Evolutionary conservation across 2,113 vertebrate species (phyloP), one percentile per base, ranked within the genome.

Genomic region (Mixornis gularis): DNA sequence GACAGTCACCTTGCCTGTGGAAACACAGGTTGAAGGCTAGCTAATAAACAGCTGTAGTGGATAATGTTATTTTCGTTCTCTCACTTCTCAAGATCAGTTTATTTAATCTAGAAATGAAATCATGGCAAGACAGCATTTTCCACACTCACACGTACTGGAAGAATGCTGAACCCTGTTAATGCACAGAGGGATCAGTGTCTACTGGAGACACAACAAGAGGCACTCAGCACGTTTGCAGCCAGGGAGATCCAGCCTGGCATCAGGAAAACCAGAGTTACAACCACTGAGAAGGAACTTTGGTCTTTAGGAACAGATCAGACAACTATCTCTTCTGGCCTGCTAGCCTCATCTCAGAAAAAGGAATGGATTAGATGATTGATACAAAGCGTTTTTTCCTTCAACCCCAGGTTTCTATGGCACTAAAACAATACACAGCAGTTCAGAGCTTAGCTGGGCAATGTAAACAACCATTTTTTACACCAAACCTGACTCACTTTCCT

Each of bases 371-470:
- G 16, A 19, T 24, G 7, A 20, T 2, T 30, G 43, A 40, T 63
- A 36, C 4, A 16, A 66, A 70, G 12, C 38, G 3, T 3, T 3
- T 3, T 4, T 65, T 49, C 51, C 51, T 79, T 88, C 29, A 53
- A 0, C 8, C 14, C 30, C 17, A 14, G 9, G 10, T 76, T 87
- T 73, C 64, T 83, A 0, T 11, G 13, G 36, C 36, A 51, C 25
- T 38, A 32, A 53, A 92, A 77, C 16, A 85, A 56, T 5, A 26
- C 68, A 76, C 16, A 63, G 43, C 46, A 85, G 40, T 24, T 65
- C 0, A 0, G 29, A 88, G 29, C 13, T 56, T 19, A 36, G 26
- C 53, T 73, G 4, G 0, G 18, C 0, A 0, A 66, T 7, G 7
- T 17, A 44, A 92, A 58, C 18, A 62, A 16, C 4, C 0, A 48